Percentiles rank a stretch among this genome's conserved stretches.
These are phyloP conservation scores for Puma concolor DNA, from an alignment of 2,113 vertebrate genomes.

Conservation along the genomic window DNA sequence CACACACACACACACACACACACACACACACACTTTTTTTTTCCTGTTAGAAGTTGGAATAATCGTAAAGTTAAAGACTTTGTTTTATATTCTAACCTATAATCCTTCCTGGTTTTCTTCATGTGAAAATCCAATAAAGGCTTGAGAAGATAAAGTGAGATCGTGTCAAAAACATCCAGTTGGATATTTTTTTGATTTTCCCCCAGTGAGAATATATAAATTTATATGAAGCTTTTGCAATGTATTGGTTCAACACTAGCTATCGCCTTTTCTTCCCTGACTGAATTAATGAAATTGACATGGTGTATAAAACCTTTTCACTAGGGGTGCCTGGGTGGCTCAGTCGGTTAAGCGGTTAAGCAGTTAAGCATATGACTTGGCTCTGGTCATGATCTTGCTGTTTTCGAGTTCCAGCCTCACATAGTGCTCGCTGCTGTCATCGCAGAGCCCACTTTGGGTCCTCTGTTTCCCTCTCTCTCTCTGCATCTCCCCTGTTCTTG, in stretches of 20 bases:
- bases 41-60: not conserved
- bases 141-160: constrained; percentile 35
- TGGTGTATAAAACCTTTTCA: constrained; percentile 34
- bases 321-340: not conserved
- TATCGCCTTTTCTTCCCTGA: not conserved
- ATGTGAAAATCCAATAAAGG: constrained; percentile 6
- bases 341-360: too few species aligned
- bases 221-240: not conserved
- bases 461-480: too few species aligned
- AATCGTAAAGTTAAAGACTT: rapidly evolving
- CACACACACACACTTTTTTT: not conserved
- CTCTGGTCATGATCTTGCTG: too few species aligned
- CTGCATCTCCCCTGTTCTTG: too few species aligned
- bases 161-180: not conserved
- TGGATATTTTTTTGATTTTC: constrained; percentile 51
- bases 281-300: constrained; percentile 26
- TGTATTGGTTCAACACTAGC: not conserved
- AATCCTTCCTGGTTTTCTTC: constrained; percentile 58
- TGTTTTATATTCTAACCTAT: not conserved
- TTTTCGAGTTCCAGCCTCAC: too few species aligned
- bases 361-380: too few species aligned
- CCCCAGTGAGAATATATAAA: not conserved
- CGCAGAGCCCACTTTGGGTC: too few species aligned
- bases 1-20: not conserved
- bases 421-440: too few species aligned